phyloP scores from a whole-genome alignment of 2,888 invertebrate species.

The Linnaemya vulpina region DNA sequence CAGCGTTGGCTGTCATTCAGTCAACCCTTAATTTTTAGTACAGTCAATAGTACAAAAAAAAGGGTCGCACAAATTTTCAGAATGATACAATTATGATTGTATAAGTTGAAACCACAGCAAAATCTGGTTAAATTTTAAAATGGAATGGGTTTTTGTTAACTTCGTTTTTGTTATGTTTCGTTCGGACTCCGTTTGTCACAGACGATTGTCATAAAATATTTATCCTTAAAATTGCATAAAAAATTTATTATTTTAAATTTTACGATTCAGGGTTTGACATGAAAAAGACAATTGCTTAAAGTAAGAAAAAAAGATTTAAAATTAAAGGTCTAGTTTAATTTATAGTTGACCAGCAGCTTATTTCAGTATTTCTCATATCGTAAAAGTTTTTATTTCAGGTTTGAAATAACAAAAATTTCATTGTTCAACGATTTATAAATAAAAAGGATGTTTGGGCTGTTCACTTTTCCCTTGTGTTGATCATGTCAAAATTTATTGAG shows the following conservation, averaged over 20 bases:
- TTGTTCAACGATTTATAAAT: too few relatives aligned
- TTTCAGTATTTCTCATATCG: too few relatives aligned
- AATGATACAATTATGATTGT: conserved; percentile 61
- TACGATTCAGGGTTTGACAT: background rate
- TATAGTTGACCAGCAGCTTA: too few relatives aligned
- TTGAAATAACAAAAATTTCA: too few relatives aligned
- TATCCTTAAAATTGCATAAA: background rate
- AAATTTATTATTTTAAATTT: conserved; percentile 14
- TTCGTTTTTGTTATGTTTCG: conserved; percentile 22
- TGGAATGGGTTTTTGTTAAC: background rate
- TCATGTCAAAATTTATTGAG: too few relatives aligned
- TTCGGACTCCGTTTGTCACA: conserved; percentile 17
- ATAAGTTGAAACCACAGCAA: conserved; percentile 64
- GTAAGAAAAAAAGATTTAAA: background rate
- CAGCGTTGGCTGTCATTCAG: conserved; percentile 27
- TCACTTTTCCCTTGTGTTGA: too few relatives aligned
- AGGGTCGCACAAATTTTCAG: conserved; percentile 49
- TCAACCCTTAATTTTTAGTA: conserved; percentile 72
- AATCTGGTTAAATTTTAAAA: conserved; percentile 48
- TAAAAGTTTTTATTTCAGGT: too few relatives aligned
- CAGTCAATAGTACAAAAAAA: conserved; percentile 65
- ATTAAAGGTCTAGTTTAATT: background rate
- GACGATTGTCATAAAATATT: conserved; percentile 31
- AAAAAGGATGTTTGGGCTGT: too few relatives aligned
- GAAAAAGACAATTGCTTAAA: background rate